Evolutionary conservation across 2,888 invertebrate genomes (phyloP), one percentile per base, ranked within the genome.

Genomic region (Notocelia uddmanniana): DNA sequence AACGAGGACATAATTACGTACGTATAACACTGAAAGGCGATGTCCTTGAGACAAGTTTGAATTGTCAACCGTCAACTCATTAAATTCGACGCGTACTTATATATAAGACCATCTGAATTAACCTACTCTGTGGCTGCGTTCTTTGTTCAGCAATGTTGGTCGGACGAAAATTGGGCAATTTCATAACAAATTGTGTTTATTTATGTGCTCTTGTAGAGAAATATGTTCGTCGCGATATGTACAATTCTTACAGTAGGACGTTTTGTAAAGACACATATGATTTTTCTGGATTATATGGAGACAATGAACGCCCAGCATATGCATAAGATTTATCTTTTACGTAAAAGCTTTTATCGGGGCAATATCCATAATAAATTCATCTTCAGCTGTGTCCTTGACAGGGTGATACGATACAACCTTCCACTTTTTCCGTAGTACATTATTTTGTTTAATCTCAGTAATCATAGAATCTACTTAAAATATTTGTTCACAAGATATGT

Each of bases 141-240:
- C 34, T 63, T 69, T 57, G 62, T 55, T 63, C 37, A 15, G 45
- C 57, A 31, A 50, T 37, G 57, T 57, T 57, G 69, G 48, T 57
- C 57, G 69, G 57, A 63, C 48, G 63, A 63, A 63, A 57, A 69
- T 69, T 63, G 69, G 69, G 37, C 63, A 69, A 63, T 69, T 69
- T 63, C 63, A 63, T 69, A 69, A 63, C 63, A 63, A 63, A 63
- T 63, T 57, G 34, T 69, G 55, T 57, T 69, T 69, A 63, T 69
- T 48, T 57, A 48, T 55, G 50, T 69, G 37, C 48, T 50, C 69
- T 69, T 48, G 63, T 45, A n/a, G 8, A 21, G 23, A 50, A 58
- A 50, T 68, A 41, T 54, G 54, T 41, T 52, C 50, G 50, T 37
- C n/a, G 11, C 37, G 21, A 18, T 37, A 41, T 15, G 41, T 50